Base-by-base conservation (phyloP, 2,888 invertebrate species). In the Sphaerophoria rueppellii region DNA sequence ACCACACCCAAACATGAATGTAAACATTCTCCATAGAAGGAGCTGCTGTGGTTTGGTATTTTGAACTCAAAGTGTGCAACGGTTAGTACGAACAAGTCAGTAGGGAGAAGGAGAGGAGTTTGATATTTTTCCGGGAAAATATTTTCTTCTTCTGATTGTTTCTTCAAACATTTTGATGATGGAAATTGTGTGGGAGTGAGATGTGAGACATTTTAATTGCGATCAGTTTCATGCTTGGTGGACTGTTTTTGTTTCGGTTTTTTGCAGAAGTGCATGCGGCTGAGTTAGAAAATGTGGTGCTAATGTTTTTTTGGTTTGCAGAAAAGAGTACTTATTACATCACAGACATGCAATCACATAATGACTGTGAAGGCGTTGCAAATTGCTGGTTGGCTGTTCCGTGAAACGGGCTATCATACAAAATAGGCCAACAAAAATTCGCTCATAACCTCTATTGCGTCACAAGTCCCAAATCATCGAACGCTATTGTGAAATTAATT, bases 141-240 rank as follows among this genome's bases (percentile, higher is more conserved):
- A 14, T 34, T 57, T 67, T 54, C 16, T 72, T 37, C 43, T 40
- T 77, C 46, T 35, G 11, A 48, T 57, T 78, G 34, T 34, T 54
- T 40, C n/a, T 52, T n/a, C 43, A 43, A 9, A 32, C 40, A 46
- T 6, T 46, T 4, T 12, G 65, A n/a, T 52, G 40, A 4, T 3
- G 37, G 4, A 6, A 12, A 24, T 43, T 35, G 9, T 32, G 40
- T 67, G 60, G 75, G 50, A 69, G 67, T 48, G 75, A 55, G 75
- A 46, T 61, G 67, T 48, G 75, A 79, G 60, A 72, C 57, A 75
- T 16, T 79, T 79, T 79, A 83, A 83, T 83, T 83, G 72, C 61
- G 54, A 79, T 75, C 67, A 79, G 76, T 76, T 85, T 80, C 85
- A 85, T 75, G 85, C 76, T 80, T 40, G 67, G 55, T n/a, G 55